Evolutionary conservation across 1,140 invertebrate genomes (phyloP), one percentile per base, ranked within the genome.

Genomic region (Whitmania pigra): DNA sequence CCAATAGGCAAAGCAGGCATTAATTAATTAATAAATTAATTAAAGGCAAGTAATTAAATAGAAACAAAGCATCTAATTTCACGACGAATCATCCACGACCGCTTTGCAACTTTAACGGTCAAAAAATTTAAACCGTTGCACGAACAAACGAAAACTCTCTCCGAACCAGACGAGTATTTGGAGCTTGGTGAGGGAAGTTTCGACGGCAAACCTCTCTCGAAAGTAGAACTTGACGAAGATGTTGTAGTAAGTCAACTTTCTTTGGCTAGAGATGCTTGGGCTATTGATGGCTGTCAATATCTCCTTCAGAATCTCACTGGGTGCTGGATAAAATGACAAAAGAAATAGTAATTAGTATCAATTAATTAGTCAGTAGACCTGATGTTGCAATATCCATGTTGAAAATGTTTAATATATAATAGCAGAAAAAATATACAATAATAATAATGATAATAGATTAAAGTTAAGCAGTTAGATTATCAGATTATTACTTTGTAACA

Each of bases 81-180:
- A 49, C 43, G 9, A 49, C 13, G 43, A 49, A 22, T 9, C 49
- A 9, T 66, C 20, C 4, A 13, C 66, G 55, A 67, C 29, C n/a
- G 29, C n/a, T n/a, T n/a, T n/a, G n/a, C n/a, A n/a, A n/a, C n/a
- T n/a, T 27, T 36, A 31, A 31, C 36, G 11, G 20, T 68, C 4
- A 25, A 31, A 40, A 68, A 43, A 31, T 11, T 2, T 36, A 68
- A 22, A 40, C 36, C 22, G 20, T 68, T 15, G 36, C n/a, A 29
- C 9, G 27, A 29, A 13, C 3, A 31, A 40, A 31, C 66, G 36
- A 31, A 29, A 43, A 68, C 7, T n/a, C 11, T 9, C 20, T 18
- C 1, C 15, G n/a, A n/a, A 70, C 91, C 91, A 93, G 78, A 87
- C 88, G 76, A 92, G 87, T 75, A 93, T 85, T 78, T 93, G 89